A percentile compares a stretch with the other conserved stretches of the same genome.
Conservation (phyloP, 2,888 invertebrate genomes). For the Drosophila borborema region DNA sequence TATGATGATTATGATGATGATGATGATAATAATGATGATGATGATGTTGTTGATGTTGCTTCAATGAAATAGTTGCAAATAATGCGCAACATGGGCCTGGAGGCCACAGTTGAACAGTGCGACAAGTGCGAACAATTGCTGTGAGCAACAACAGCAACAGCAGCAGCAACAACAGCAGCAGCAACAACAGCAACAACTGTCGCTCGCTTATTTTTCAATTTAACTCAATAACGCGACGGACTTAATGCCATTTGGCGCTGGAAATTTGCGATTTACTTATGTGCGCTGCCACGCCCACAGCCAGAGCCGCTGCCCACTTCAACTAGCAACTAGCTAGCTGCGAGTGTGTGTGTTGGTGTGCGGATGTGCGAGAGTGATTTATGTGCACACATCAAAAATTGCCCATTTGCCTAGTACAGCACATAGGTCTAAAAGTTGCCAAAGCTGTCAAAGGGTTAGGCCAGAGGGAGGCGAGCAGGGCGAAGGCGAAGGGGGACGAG, state of each 20-base stretch:
- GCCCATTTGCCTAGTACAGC: constrained; percentile 15
- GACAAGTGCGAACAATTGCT: constrained; percentile 61
- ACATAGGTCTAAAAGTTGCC: constrained; percentile 30
- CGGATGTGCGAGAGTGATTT: constrained; percentile 76
- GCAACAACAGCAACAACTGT: constrained; percentile 59
- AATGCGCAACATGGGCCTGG: constrained; percentile 23
- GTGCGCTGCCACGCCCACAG: constrained; percentile 42
- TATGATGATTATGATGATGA: background rate
- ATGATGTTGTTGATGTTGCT: constrained; percentile 7
- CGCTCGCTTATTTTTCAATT: constrained; percentile 83
- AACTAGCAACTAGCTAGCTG: constrained; percentile 13
- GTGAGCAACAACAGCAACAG: constrained; percentile 45
- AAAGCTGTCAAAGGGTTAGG: constrained; percentile 7
- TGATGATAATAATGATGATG: constrained; percentile 3
- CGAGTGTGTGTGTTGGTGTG: constrained; percentile 13
- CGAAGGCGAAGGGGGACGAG: too few species aligned
- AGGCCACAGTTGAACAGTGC: constrained; percentile 8
- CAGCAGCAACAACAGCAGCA: constrained; percentile 25
- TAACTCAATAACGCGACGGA: constrained; percentile 81
- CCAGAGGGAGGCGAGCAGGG: too few species aligned
- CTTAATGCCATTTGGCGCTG: constrained; percentile 80
- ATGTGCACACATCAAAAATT: constrained; percentile 61
- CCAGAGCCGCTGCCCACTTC: constrained; percentile 15
- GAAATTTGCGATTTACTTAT: constrained; percentile 74
- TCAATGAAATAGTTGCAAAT: constrained; percentile 58